phyloP scores from a whole-genome alignment of 2,797 vertebrate genomes.

The Myripristis murdjan region DNA sequence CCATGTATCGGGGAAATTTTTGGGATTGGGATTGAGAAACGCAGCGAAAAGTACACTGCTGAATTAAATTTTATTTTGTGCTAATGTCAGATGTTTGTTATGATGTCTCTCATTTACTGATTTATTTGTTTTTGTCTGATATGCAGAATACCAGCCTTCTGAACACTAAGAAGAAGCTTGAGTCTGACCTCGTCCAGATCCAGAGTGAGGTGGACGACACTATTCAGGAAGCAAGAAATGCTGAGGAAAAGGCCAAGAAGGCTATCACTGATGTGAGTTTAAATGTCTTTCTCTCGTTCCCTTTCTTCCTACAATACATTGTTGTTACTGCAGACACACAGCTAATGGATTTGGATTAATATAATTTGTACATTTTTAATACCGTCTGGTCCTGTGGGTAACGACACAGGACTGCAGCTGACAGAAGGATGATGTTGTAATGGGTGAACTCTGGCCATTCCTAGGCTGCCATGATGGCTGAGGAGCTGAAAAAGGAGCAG shows the following conservation, averaged over 20 bases:
- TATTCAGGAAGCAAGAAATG: conserved; percentile 86
- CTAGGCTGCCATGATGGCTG: conserved; percentile 85
- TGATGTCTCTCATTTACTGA: not conserved
- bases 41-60: too few species aligned
- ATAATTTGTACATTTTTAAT: too few species aligned
- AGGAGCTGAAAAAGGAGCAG: conserved; percentile 90
- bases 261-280: conserved; percentile 87
- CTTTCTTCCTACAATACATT: conserved; percentile 44
- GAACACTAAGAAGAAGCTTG: conserved; percentile 86
- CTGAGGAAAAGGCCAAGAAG: conserved; percentile 90
- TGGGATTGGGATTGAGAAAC: too few species aligned
- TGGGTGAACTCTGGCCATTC: too few species aligned
- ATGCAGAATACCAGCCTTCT: conserved; percentile 84
- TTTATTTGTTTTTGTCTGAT: not conserved
- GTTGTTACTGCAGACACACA: too few species aligned
- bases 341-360: too few species aligned
- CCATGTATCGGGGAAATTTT: too few species aligned
- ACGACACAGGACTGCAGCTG: too few species aligned
- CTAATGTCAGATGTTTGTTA: too few species aligned
- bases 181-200: conserved; percentile 84
- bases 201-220: conserved; percentile 87
- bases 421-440: too few species aligned
- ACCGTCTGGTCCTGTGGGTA: too few species aligned
- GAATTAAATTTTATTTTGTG: not conserved
- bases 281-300: not conserved